Evolutionary conservation across 2,113 vertebrate species (phyloP), one percentile per base, ranked within the genome.

Genomic region (Nyctereutes procyonoides): DNA sequence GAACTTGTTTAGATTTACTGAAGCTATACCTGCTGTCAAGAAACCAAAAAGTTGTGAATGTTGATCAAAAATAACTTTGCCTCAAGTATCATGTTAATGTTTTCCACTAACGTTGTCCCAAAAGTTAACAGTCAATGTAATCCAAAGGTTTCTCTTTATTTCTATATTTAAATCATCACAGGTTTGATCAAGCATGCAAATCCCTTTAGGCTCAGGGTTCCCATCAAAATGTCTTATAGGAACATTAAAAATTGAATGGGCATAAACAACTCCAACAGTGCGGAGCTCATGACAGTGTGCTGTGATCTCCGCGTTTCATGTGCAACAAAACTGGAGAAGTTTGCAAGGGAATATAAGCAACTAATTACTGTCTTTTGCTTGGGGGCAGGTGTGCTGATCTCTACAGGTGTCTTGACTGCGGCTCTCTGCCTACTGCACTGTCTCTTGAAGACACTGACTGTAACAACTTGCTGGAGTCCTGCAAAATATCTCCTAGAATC

Each of bases 351-450:
- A 98, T 98, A 97, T 51, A 73, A 98, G 97, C 97, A 97, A 97
- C 98, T 99, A 99, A 99, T 99, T 99, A 99, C 97, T 96, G 98
- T 97, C 97, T 98, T 97, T 98, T 97, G 98, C 99, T 99, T 83
- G 97, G 98, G 98, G 99, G 99, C 98, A 98, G 97, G 98, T 97
- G 97, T 73, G 93, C 98, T 96, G 98, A 97, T 98, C 99, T 98
- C 98, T 97, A 98, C 98, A 99, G 98, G 99, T 99, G 96, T 98
- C 97, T 38, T 80, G 81, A 81, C 94, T 35, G 88, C 87, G 87
- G 97, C 65, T 87, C 96, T 97, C 84, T 93, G 96, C 97, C 97
- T 97, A 98, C 98, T 97, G 88, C 95, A 98, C 93, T 97, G 98
- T 97, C 97, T 98, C 98, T 98, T 97, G 88, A 98, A 98, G 88